Evolutionary conservation across 1,140 invertebrate species (phyloP).

Genomic region (Asobara japonica): DNA sequence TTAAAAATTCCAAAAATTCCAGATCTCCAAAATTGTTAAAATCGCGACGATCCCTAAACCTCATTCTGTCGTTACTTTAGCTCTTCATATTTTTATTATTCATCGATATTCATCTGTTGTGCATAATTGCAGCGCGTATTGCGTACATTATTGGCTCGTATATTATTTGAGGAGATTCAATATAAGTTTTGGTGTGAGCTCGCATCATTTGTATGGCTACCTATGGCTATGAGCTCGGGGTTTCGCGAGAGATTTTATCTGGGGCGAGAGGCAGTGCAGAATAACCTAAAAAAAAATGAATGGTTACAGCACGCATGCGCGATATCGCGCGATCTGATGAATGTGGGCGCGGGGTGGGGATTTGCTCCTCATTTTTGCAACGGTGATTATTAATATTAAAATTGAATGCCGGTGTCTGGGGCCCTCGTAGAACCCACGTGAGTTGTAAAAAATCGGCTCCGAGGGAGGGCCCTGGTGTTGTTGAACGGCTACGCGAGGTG

Average conservation of each 20-base stretch:
- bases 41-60: too few relatives aligned
- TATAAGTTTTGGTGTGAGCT: slow-evolving; percentile 44
- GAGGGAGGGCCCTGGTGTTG: slow-evolving; percentile 23
- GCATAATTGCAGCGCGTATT: slow-evolving; percentile 58
- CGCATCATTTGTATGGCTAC: slow-evolving; percentile 11
- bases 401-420: slow-evolving; percentile 51
- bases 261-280: too few relatives aligned
- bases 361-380: slow-evolving; percentile 46
- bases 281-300: not conserved
- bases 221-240: slow-evolving; percentile 10
- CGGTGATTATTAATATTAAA: slow-evolving; percentile 51
- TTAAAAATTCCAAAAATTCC: too few relatives aligned
- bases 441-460: slow-evolving; percentile 40
- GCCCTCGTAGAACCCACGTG: slow-evolving; percentile 39
- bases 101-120: too few relatives aligned
- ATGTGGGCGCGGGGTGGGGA: slow-evolving; percentile 30
- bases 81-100: too few relatives aligned
- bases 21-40: too few relatives aligned
- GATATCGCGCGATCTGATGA: slow-evolving; percentile 56
- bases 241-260: slow-evolving; percentile 4
- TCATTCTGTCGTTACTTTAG: too few relatives aligned
- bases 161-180: slow-evolving; percentile 61
- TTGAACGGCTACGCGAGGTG: not conserved
- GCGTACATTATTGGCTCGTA: slow-evolving; percentile 60
- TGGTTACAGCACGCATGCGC: slow-evolving; percentile 53